Evolutionary conservation across 2,888 invertebrate species (phyloP).

Genomic region (Sicus ferrugineus): DNA sequence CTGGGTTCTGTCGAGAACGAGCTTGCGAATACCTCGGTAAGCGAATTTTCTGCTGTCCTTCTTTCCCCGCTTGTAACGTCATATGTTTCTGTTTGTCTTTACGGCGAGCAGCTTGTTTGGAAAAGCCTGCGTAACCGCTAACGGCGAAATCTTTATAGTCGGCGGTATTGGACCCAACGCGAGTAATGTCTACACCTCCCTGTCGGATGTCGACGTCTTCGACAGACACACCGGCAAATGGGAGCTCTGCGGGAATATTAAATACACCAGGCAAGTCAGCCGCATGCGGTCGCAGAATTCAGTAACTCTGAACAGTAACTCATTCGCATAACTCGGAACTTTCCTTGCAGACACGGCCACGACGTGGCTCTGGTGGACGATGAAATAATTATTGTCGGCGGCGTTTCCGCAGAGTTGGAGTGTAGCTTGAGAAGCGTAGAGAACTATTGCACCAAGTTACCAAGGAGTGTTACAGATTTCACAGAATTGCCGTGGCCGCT

Average conservation of each 20-base stretch:
- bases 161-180: slow-evolving; percentile 69
- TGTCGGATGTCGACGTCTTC: slow-evolving; percentile 48
- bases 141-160: slow-evolving; percentile 70
- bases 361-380: slow-evolving; percentile 47
- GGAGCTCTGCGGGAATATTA: slow-evolving; percentile 46
- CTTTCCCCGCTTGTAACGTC: background rate
- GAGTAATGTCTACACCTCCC: slow-evolving; percentile 42
- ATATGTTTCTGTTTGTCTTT: too few relatives aligned
- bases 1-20: slow-evolving; percentile 42
- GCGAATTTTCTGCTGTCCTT: background rate
- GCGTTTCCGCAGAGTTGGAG: slow-evolving; percentile 46
- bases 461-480: slow-evolving; percentile 71
- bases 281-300: too few relatives aligned
- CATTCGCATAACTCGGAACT: too few relatives aligned
- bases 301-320: too few relatives aligned
- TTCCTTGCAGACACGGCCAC: slow-evolving; percentile 49
- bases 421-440: slow-evolving; percentile 72
- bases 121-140: slow-evolving; percentile 68
- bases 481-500: slow-evolving; percentile 71
- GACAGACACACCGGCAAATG: slow-evolving; percentile 44
- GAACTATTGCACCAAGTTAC: slow-evolving; percentile 71
- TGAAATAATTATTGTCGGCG: slow-evolving; percentile 51
- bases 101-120: slow-evolving; percentile 62
- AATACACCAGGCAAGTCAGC: slow-evolving; percentile 44
- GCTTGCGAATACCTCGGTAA: slow-evolving; percentile 46